Evolutionary conservation across 2,113 vertebrate genomes (phyloP).

Genomic region (Trachemys scripta): DNA sequence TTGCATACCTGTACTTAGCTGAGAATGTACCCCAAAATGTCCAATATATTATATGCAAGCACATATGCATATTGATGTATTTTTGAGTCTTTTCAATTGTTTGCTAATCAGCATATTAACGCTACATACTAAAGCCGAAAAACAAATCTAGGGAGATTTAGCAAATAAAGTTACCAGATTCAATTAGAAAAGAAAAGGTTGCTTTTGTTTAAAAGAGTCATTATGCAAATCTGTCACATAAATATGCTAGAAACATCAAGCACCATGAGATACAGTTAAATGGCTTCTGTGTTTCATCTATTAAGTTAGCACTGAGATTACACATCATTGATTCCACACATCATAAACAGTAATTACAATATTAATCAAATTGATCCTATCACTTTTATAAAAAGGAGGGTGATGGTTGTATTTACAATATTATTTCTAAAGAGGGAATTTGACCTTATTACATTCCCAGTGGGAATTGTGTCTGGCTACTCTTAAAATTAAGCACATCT

Average conservation of each 20-base stretch:
- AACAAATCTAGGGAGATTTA: slow-evolving; percentile 34
- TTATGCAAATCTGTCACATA: slow-evolving; percentile 41
- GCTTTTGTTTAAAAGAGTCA: slow-evolving; percentile 50
- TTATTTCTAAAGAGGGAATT: not conserved
- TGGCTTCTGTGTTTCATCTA: slow-evolving; percentile 19
- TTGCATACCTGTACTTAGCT: not conserved
- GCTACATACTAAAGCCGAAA: slow-evolving; percentile 2
- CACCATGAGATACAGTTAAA: slow-evolving; percentile 27
- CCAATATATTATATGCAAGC: not conserved
- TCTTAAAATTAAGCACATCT: slow-evolving; percentile 39
- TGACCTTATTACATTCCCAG: not conserved
- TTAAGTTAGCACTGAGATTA: slow-evolving; percentile 53
- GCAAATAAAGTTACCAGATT: slow-evolving; percentile 33
- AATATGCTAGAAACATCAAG: slow-evolving; percentile 32
- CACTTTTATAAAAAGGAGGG: not conserved
- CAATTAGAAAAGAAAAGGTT: slow-evolving; percentile 42
- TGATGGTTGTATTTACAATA: not conserved
- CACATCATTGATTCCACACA: slow-evolving; percentile 3
- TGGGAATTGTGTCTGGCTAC: not conserved
- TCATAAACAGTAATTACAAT: slow-evolving; percentile 33
- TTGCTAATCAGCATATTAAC: slow-evolving; percentile 11
- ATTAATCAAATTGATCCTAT: slow-evolving; percentile 41
- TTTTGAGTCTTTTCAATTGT: not conserved
- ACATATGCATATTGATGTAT: not conserved
- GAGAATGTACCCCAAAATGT: not conserved